Evolutionary conservation across 1,140 invertebrate genomes (phyloP), one percentile per base, ranked within the genome.

Genomic region (Nomia melanderi): DNA sequence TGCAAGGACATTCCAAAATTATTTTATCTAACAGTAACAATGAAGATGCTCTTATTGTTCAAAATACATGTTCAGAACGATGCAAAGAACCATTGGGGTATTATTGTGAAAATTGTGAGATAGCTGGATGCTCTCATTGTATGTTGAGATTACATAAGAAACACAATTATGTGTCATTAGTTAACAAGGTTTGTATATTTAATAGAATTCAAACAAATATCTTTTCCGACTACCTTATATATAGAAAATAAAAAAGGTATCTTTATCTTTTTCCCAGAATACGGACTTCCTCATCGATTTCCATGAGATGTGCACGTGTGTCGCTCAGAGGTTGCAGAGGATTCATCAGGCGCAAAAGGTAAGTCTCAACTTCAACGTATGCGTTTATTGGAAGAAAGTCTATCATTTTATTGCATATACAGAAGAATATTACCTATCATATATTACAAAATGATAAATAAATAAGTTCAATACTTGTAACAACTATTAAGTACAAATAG

Each of bases 41-140:
- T 11, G 29, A 73, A 11, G 66, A 27, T 44, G 20, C 14, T 14
- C 54, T 77, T 12, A 69, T 41, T 8, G n/a, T 79, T 8, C 57
- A 53, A 65, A 86, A 31, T 44, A 78, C 39, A 50, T 88, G 73
- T 79, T 70, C 54, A 8, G 36, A 69, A n/a, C 31, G 83, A 87
- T 82, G 63, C 33, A 9, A 31, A 11, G 54, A 89, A 47, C 23
- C 72, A 63, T 11, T 82, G 20, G 84, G 88, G 23, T 91, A 92
- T 81, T 88, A 80, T 67, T 93, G 93, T 74, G 65, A 80, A 23
- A 63, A 87, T 6, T 93, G 93, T 76, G n/a, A 88, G 25, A 57
- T 69, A 41, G 44, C 81, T 8, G 69, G 72, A 3, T 93, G 93
- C 67, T 83, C 87, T 7, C 83, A 89, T 57, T 93, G 92, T 74